phyloP scores from a whole-genome alignment of 2,797 vertebrate species.

The Hoplostethus mediterraneus region DNA sequence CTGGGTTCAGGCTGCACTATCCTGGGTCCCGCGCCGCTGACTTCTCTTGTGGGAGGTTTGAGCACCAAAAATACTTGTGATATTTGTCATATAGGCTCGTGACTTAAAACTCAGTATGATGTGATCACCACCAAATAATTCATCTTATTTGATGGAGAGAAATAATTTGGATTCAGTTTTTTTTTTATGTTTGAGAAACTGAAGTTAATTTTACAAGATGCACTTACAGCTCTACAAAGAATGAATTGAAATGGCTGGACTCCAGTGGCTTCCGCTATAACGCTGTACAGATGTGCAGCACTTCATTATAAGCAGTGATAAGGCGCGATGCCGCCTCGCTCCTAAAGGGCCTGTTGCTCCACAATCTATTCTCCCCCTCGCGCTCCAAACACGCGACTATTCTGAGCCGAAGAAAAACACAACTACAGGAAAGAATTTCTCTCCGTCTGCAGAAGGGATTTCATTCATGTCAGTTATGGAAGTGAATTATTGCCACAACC shows the following conservation, averaged over 20 bases:
- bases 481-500: constrained; percentile 48
- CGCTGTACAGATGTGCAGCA: constrained; percentile 23
- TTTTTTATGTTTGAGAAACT: too few species aligned
- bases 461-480: constrained; percentile 53
- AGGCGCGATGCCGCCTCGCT: background rate
- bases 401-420: constrained; percentile 22
- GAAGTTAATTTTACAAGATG: too few species aligned
- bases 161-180: too few species aligned
- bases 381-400: constrained; percentile 9
- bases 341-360: background rate
- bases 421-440: constrained; percentile 1
- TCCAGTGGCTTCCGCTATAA: constrained; percentile 18
- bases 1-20: constrained; percentile 67
- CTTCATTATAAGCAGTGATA: background rate
- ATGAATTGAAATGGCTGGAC: too few species aligned
- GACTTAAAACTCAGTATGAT: constrained; percentile 27
- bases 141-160: too few species aligned
- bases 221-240: background rate
- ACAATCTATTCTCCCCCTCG: constrained; percentile 34
- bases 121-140: constrained; percentile 9
- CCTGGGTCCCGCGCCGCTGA: constrained; percentile 43
- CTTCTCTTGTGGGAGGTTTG: constrained; percentile 58
- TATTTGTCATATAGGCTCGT: constrained; percentile 27
- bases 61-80: constrained; percentile 34
- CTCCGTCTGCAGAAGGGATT: constrained; percentile 28